Conservation (phyloP, 2,888 invertebrate species). For the Sminthurinus aureus region DNA sequence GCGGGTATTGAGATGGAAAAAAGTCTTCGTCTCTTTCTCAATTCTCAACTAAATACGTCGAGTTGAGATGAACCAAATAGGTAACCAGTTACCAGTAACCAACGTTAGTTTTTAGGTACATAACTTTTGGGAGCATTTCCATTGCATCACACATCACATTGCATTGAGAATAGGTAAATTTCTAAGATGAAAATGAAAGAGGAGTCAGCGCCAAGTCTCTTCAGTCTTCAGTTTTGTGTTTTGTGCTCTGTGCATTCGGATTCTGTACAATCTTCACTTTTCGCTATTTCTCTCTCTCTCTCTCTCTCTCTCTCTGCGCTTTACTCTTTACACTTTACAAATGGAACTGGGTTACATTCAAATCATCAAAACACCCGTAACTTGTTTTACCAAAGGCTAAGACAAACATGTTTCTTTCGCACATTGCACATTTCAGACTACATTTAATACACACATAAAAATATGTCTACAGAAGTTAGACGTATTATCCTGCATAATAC, state of each 20-base stretch:
- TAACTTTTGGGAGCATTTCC: neutral
- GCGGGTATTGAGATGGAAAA: neutral
- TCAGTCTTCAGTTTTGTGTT: neutral
- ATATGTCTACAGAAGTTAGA: neutral
- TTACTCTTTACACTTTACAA: neutral
- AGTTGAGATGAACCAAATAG: too few relatives aligned
- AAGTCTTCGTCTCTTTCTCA: too few relatives aligned
- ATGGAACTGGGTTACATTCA: slow-evolving; percentile 1
- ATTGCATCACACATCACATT: neutral
- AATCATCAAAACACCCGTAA: neutral
- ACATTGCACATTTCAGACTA: neutral
- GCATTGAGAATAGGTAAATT: neutral
- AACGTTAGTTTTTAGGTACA: too few relatives aligned
- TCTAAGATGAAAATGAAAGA: neutral
- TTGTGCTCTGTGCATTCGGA: neutral
- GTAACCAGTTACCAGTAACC: too few relatives aligned
- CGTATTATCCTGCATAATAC: neutral
- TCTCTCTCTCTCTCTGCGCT: too few relatives aligned
- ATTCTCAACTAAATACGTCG: too few relatives aligned
- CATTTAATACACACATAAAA: neutral
- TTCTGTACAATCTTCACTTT: too few relatives aligned
- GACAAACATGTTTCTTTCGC: neutral
- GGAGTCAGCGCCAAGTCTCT: neutral
- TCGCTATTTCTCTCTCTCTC: too few relatives aligned
- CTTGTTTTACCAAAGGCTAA: neutral